Evolutionary conservation across 2,888 invertebrate species (phyloP), one percentile per base, ranked within the genome.

Genomic region (Drosophila cracens): DNA sequence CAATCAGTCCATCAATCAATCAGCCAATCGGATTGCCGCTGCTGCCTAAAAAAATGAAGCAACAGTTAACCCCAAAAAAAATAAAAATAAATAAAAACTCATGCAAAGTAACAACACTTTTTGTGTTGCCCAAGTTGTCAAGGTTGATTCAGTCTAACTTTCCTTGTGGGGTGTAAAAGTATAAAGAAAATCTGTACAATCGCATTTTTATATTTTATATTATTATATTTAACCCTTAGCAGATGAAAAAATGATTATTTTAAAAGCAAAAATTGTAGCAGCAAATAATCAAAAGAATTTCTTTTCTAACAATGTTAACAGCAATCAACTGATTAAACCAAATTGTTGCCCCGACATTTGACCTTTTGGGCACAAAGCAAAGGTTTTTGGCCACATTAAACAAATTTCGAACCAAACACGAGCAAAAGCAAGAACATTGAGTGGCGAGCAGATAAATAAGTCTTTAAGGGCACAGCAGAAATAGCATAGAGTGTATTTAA

Each of bases 1-100:
- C 60, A 36, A 58, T 46, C 46, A 18, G 33, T 53, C 53, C 36
- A 58, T 34, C 29, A 34, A 36, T 53, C 43, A 49, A 21, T 71
- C 72, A 25, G 51, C 61, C 43, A 40, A 62, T 53, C 58, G 51
- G 13, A 66, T 66, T 60, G 52, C 5, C 21, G 21, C 5, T 62
- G 29, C 16, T n/a, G 46, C 27, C 33, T 49, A 18, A 29, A 18
- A 38, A 29, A 40, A 18, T 38, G 25, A 58, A 53, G n/a, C 49
- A 52, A 46, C 31, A 36, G 29, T 36, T 46, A 46, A 25, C 2
- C 2, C 46, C 4, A 25, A 25, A 4, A 46, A 11, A 21, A 10
- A 11, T 3, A 11, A 10, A 33, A 33, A 11, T 33, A 33, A 33
- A 33, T 33, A 43, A 11, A 46, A 33, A 3, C 21, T 53, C 59